These are phyloP conservation scores for Yponomeuta cagnagella DNA, from an alignment of 2,888 invertebrate species.

Conservation along the genomic window DNA sequence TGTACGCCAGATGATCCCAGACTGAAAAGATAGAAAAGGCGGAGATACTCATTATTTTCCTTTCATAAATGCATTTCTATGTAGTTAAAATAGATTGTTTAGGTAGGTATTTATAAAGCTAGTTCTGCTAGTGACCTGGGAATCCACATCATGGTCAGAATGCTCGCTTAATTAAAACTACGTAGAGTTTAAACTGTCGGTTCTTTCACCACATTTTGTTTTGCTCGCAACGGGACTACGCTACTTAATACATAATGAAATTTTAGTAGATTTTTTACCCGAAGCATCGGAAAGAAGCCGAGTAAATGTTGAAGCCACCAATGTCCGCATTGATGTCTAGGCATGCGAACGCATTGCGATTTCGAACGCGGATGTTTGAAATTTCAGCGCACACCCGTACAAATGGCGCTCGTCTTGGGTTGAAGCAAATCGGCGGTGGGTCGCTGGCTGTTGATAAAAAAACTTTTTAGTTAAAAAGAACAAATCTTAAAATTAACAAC, in stretches of 20 bases:
- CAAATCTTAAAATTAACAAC: neutral
- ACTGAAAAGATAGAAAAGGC: conserved; percentile 33
- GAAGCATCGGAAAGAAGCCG: conserved; percentile 71
- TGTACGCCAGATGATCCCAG: conserved; percentile 60
- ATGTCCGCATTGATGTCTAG: conserved; percentile 83
- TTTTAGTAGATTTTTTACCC: conserved; percentile 37
- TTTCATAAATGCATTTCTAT: neutral
- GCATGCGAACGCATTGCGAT: conserved; percentile 87
- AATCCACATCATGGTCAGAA: too few species aligned
- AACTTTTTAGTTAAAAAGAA: neutral
- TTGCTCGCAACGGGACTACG: too few species aligned
- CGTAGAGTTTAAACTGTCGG: too few species aligned
- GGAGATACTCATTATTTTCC: neutral
- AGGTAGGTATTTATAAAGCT: too few species aligned
- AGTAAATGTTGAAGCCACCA: conserved; percentile 74
- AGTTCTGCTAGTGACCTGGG: too few species aligned
- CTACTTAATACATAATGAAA: neutral
- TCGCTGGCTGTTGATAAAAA: conserved; percentile 78
- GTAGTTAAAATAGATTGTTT: neutral
- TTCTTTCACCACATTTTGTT: too few species aligned
- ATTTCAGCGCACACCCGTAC: conserved; percentile 84
- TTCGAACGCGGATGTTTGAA: conserved; percentile 86
- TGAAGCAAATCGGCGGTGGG: conserved; percentile 82
- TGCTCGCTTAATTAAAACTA: too few species aligned
- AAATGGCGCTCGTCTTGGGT: conserved; percentile 81